Evolutionary conservation across 2,113 vertebrate species (phyloP).

Genomic region (Hassar affinis): DNA sequence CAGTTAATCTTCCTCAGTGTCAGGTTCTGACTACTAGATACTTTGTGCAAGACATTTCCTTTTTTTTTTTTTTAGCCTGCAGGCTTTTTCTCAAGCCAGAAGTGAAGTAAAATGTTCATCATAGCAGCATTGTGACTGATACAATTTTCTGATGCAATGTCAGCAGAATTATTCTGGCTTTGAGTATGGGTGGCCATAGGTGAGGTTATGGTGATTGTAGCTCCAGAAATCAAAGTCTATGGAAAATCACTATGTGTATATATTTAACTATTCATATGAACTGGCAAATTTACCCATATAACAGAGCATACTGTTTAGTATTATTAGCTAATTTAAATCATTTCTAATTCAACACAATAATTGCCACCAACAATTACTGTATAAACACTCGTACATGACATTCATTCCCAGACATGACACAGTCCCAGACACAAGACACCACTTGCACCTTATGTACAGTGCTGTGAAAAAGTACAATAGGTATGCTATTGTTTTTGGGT

Average conservation of each 20-base stretch:
- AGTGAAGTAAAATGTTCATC: neutral
- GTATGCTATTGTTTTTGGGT: no score
- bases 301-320: neutral
- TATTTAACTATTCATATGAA: no score
- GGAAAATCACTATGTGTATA: neutral
- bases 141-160: neutral
- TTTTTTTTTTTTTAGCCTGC: neutral
- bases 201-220: neutral
- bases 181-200: neutral
- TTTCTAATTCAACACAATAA: neutral
- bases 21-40: neutral
- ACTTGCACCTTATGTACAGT: no score
- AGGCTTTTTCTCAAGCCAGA: neutral
- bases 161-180: neutral
- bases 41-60: neutral
- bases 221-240: neutral
- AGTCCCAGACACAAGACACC: no score
- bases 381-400: no score
- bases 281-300: neutral
- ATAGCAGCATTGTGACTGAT: neutral
- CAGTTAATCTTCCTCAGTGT: neutral
- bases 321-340: neutral
- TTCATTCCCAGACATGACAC: no score
- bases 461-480: no score
- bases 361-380: no score